Percentiles rank a stretch among this genome's conserved stretches.
These are phyloP conservation scores for Sphecodes monilicornis DNA, from an alignment of 2,888 invertebrate genomes.

Conservation along the genomic window DNA sequence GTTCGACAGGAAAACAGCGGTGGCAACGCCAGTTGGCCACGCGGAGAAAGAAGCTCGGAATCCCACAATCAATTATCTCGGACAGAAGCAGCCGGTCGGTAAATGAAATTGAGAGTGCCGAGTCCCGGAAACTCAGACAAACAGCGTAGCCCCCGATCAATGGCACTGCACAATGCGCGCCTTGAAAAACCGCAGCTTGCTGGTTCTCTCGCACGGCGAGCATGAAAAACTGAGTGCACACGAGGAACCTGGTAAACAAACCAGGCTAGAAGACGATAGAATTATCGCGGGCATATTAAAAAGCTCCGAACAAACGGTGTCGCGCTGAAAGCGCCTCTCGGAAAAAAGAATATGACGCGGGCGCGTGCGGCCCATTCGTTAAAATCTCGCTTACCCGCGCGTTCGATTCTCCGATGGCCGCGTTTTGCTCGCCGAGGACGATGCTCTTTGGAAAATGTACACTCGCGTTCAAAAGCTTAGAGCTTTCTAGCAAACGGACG, in stretches of 20 bases:
- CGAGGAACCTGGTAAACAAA: background rate
- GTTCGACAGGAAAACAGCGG: background rate
- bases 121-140: background rate
- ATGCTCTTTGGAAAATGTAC: slow-evolving; percentile 26
- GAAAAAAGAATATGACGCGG: background rate
- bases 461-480: background rate
- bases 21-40: background rate
- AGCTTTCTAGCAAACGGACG: background rate
- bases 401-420: slow-evolving; percentile 1
- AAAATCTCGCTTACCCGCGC: slow-evolving; percentile 1
- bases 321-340: slow-evolving; percentile 3
- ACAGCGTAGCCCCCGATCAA: background rate
- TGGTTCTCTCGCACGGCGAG: background rate
- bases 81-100: background rate
- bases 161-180: background rate
- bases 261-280: slow-evolving; percentile 8
- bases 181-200: background rate
- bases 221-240: background rate
- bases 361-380: slow-evolving; percentile 21
- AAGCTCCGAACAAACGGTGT: slow-evolving; percentile 9
- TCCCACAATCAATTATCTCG: background rate
- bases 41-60: background rate
- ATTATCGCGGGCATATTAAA: slow-evolving; percentile 28
- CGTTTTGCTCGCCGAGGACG: slow-evolving; percentile 8
- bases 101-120: slow-evolving; percentile 1